These are phyloP conservation scores for Mormyrops attenuatus DNA, from an alignment of 2,797 vertebrate species.

Conservation along the genomic window DNA sequence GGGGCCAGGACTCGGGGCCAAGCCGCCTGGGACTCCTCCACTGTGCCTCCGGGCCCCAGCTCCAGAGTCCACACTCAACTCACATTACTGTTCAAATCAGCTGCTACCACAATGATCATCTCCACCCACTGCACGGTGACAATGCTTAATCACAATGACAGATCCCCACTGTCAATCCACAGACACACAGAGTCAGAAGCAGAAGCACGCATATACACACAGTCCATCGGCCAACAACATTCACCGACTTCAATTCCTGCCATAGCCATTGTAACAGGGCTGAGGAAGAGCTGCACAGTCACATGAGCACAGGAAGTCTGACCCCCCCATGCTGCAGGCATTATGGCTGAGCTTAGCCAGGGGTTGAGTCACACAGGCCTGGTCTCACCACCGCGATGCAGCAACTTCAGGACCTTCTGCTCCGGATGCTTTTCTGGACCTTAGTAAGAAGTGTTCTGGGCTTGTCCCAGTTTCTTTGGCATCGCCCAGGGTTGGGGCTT, in stretches of 20 bases:
- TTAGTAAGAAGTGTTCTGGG: background rate
- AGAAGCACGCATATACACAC: background rate
- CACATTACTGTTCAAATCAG: background rate
- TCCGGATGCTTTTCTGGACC: background rate
- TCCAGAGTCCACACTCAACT: background rate
- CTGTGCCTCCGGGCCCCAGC: background rate
- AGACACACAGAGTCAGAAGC: background rate
- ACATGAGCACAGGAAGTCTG: background rate
- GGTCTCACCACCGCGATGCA: background rate
- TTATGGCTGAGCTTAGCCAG: background rate
- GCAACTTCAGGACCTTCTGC: background rate
- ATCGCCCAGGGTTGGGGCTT: background rate
- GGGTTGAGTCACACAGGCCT: background rate
- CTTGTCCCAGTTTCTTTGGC: constrained; percentile 1
- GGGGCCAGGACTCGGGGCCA: background rate
- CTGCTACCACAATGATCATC: background rate
- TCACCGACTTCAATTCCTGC: background rate
- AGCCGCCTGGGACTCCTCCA: background rate
- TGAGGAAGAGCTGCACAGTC: background rate
- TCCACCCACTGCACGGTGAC: background rate
- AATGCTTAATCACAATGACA: background rate
- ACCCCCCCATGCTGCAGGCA: background rate
- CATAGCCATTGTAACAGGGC: background rate
- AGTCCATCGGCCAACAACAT: background rate
- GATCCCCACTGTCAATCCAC: background rate